Evolutionary conservation across 2,888 invertebrate genomes (phyloP).

Genomic region (Mythimna loreyi): DNA sequence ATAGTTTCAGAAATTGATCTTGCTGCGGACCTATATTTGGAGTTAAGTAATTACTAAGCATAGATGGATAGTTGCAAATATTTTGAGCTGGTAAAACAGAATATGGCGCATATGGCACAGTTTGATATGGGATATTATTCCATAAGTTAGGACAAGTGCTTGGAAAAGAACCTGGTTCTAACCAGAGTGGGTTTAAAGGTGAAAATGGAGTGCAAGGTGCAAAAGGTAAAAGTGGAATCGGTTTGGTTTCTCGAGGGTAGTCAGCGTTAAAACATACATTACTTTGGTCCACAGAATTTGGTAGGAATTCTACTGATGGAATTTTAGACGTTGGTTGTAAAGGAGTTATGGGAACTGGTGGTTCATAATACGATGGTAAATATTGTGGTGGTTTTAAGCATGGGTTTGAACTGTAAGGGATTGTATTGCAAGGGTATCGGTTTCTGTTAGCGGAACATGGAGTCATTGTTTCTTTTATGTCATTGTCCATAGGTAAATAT

Average conservation of each 20-base stretch:
- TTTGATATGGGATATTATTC: conserved; percentile 3
- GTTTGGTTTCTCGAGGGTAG: neutral
- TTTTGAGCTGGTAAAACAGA: neutral
- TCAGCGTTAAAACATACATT: neutral
- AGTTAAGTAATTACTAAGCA: neutral
- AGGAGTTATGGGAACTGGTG: neutral
- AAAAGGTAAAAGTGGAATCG: neutral
- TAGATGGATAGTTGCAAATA: neutral
- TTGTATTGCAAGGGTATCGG: neutral
- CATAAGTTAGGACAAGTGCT: neutral
- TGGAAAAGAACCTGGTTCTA: neutral
- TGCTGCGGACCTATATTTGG: neutral
- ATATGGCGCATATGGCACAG: neutral
- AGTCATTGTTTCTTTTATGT: neutral
- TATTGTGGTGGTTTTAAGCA: neutral
- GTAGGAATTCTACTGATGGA: neutral
- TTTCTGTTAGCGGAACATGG: neutral
- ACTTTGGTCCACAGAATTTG: neutral
- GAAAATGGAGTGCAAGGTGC: neutral
- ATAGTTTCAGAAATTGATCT: neutral
- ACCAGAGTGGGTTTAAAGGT: neutral
- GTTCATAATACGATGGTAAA: neutral
- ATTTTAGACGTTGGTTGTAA: conserved; percentile 4
- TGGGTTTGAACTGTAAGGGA: conserved; percentile 10
- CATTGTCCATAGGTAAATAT: neutral